phyloP scores from a whole-genome alignment of 1,140 invertebrate species.

The Lamellibrachia luymesi region DNA sequence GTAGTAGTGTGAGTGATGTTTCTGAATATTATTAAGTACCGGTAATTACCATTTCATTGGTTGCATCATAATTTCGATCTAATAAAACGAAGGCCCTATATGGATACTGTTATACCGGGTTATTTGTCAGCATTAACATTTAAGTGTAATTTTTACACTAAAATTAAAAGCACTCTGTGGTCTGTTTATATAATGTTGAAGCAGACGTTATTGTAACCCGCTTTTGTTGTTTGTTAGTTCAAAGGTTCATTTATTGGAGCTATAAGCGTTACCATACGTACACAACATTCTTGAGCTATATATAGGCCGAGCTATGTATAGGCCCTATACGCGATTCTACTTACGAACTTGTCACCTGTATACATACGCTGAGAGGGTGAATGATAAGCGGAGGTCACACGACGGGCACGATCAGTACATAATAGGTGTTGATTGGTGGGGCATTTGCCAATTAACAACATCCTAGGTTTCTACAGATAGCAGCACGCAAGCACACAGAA shows the following conservation, averaged over 20 bases:
- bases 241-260: background rate
- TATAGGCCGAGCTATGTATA: background rate
- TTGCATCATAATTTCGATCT: no score
- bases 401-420: background rate
- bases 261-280: background rate
- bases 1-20: no score
- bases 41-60: no score
- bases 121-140: background rate
- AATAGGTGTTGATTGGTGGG: background rate
- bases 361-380: background rate
- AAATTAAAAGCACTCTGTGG: background rate
- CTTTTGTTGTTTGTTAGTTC: background rate
- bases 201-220: background rate
- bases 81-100: background rate
- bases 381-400: background rate
- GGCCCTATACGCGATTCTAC: background rate
- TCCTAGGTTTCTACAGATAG: background rate
- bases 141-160: background rate
- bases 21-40: no score
- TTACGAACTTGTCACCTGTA: background rate
- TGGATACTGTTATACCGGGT: background rate
- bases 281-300: background rate
- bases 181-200: background rate
- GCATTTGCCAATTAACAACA: background rate
- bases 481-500: background rate